phyloP scores from a whole-genome alignment of 37 sponge, comb jelly and placozoan genomes.

The Aplysina aerophoba region DNA sequence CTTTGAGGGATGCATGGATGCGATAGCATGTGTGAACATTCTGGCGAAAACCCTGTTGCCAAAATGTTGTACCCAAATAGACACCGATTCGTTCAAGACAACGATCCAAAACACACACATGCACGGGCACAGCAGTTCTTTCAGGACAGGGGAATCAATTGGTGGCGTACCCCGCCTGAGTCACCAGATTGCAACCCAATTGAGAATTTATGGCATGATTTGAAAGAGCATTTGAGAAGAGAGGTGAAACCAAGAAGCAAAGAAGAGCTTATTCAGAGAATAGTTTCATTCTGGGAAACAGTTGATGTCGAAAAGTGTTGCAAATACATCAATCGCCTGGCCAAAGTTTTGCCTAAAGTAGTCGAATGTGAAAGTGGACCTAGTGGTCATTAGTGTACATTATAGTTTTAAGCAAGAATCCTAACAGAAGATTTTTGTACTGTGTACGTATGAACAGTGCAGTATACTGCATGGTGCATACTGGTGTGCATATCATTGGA shows the following conservation, averaged over 20 bases:
- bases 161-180: slow-evolving; percentile 55
- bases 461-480: too few relatives aligned
- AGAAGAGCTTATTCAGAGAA: slow-evolving; percentile 25
- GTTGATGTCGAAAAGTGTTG: slow-evolving; percentile 30
- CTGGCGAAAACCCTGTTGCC: slow-evolving; percentile 14
- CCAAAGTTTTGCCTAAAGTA: slow-evolving; percentile 31
- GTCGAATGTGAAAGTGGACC: slow-evolving; percentile 31
- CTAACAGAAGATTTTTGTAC: too few relatives aligned
- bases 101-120: slow-evolving; percentile 44
- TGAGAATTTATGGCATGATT: slow-evolving; percentile 41
- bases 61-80: background rate
- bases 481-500: too few relatives aligned
- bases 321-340: slow-evolving; percentile 27
- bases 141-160: slow-evolving; percentile 32
- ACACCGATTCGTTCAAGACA: slow-evolving; percentile 40
- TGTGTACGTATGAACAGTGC: too few relatives aligned
- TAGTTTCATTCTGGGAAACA: slow-evolving; percentile 28
- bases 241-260: slow-evolving; percentile 41
- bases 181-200: slow-evolving; percentile 51
- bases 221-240: slow-evolving; percentile 30
- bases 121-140: slow-evolving; percentile 6
- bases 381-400: slow-evolving; percentile 45
- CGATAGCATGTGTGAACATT: background rate
- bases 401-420: too few relatives aligned
- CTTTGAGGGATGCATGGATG: slow-evolving; percentile 31